A percentile compares a stretch with the other conserved stretches of the same genome.
phyloP scores from a whole-genome alignment of 2,797 vertebrate species.

The Hyperoplus lanceolatus region DNA sequence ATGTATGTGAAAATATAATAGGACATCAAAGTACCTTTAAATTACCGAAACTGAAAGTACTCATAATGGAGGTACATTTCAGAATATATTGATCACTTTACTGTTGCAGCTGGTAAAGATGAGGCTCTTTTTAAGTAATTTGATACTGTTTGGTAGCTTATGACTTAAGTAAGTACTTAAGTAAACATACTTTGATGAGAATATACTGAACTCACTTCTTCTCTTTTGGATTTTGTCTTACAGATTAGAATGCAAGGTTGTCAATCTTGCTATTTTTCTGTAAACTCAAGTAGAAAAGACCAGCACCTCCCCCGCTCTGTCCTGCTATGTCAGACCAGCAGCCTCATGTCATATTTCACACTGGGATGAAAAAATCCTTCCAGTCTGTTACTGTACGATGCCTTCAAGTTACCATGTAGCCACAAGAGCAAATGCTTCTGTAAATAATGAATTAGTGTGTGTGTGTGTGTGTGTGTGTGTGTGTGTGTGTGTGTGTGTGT shows the following conservation, averaged over 20 bases:
- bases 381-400: neutral
- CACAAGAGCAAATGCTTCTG: constrained; percentile 13
- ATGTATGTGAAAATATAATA: too few relatives aligned
- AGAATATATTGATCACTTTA: too few relatives aligned
- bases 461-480: constrained; percentile 24
- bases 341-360: constrained; percentile 63
- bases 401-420: constrained; percentile 6
- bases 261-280: neutral
- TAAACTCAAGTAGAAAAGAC: neutral
- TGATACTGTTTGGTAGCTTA: too few relatives aligned
- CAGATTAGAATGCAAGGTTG: neutral
- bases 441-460: constrained; percentile 35
- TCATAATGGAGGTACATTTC: too few relatives aligned
- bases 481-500: neutral
- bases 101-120: too few relatives aligned
- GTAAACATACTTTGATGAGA: too few relatives aligned
- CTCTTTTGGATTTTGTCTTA: too few relatives aligned
- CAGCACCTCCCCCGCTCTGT: neutral
- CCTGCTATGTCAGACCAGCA: constrained; percentile 22
- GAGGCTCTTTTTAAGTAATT: too few relatives aligned
- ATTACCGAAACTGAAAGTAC: too few relatives aligned
- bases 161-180: too few relatives aligned
- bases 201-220: too few relatives aligned
- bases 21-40: too few relatives aligned
- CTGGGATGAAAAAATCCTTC: constrained; percentile 28